A percentile compares a stretch with the other conserved stretches of the same genome.
These are phyloP conservation scores for Catocala sponsa DNA, from an alignment of 2,888 invertebrate species.

Conservation along the genomic window DNA sequence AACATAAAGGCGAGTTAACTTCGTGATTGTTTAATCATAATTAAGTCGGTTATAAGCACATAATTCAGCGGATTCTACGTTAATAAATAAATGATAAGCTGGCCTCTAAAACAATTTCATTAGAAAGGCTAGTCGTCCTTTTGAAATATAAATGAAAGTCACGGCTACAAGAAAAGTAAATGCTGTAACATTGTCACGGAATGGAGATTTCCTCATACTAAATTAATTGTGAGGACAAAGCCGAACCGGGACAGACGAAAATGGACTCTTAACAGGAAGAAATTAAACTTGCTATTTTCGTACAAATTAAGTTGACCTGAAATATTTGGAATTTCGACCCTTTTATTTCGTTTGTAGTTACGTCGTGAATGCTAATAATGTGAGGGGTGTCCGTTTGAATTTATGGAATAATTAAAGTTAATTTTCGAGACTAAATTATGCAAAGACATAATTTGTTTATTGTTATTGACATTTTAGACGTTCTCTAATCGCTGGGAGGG, in stretches of 20 bases:
- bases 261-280: conserved; percentile 73
- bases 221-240: conserved; percentile 79
- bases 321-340: conserved; percentile 75
- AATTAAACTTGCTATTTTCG: conserved; percentile 78
- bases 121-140: conserved; percentile 51
- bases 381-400: conserved; percentile 80
- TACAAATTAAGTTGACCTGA: conserved; percentile 79
- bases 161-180: conserved; percentile 71
- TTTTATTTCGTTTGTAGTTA: conserved; percentile 80
- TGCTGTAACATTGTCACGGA: conserved; percentile 76
- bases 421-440: conserved; percentile 73
- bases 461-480: conserved; percentile 62
- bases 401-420: conserved; percentile 85
- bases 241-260: conserved; percentile 64
- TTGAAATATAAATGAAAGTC: conserved; percentile 69
- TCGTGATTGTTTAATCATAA: conserved; percentile 36
- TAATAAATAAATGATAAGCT: conserved; percentile 55
- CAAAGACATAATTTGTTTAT: conserved; percentile 67
- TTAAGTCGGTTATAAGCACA: conserved; percentile 38
- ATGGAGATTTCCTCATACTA: conserved; percentile 82
- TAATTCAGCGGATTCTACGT: conserved; percentile 43
- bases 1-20: conserved; percentile 16
- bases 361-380: conserved; percentile 85
- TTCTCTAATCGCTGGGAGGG: conserved; percentile 54
- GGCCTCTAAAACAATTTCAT: conserved; percentile 57